These are phyloP conservation scores for Lasioglossum baleicum DNA, from an alignment of 1,140 invertebrate species.

Conservation along the genomic window DNA sequence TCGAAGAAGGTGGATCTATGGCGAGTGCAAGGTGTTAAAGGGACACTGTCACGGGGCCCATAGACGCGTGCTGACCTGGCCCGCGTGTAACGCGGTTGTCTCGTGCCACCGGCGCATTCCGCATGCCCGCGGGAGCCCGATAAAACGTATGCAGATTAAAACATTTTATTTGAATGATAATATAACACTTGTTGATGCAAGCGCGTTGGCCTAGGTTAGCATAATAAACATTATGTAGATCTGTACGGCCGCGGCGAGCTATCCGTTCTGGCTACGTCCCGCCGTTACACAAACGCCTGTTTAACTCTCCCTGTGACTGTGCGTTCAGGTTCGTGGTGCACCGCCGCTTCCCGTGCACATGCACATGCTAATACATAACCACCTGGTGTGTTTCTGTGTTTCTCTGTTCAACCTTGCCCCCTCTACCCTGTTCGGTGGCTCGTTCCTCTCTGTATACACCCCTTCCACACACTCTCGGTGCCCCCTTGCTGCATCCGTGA, in stretches of 20 bases:
- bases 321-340: not conserved
- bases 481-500: slow-evolving; percentile 68
- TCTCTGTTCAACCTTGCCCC: slow-evolving; percentile 13
- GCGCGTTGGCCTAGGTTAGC: slow-evolving; percentile 79
- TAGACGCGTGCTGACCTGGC: slow-evolving; percentile 1
- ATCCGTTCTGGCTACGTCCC: slow-evolving; percentile 57
- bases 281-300: slow-evolving; percentile 55
- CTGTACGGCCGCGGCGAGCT: slow-evolving; percentile 59
- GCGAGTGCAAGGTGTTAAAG: slow-evolving; percentile 17
- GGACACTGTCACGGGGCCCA: slow-evolving; percentile 1
- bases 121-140: slow-evolving; percentile 76
- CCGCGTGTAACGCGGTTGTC: slow-evolving; percentile 70
- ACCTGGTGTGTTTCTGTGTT: not conserved
- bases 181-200: slow-evolving; percentile 81
- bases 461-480: slow-evolving; percentile 18
- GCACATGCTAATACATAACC: not conserved
- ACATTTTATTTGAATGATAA: slow-evolving; percentile 81
- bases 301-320: slow-evolving; percentile 33
- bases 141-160: slow-evolving; percentile 81
- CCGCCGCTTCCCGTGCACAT: not conserved
- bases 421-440: slow-evolving; percentile 1
- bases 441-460: slow-evolving; percentile 40
- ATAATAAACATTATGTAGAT: slow-evolving; percentile 81
- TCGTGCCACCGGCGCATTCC: slow-evolving; percentile 76
- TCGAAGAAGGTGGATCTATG: not conserved